A percentile compares a stretch with the other conserved stretches of the same genome.
These are phyloP conservation scores for Cebidichthys violaceus DNA, from an alignment of 2,113 vertebrate species.

Conservation along the genomic window DNA sequence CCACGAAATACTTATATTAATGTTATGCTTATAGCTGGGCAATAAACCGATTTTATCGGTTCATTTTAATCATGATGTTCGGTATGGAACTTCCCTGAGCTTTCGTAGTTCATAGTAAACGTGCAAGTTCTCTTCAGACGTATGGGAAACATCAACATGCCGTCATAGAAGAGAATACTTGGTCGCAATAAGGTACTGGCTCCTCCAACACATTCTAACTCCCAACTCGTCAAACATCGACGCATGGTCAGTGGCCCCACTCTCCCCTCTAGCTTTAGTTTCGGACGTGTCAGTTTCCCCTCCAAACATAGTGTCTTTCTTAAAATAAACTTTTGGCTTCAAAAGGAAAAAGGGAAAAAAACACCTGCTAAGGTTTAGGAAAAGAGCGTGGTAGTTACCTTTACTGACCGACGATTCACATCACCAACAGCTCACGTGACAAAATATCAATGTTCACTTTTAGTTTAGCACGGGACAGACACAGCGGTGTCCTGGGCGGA, in stretches of 20 bases:
- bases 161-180: too few species aligned
- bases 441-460: background rate
- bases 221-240: background rate
- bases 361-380: too few species aligned
- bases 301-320: background rate
- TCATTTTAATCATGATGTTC: background rate
- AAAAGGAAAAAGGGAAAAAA: background rate
- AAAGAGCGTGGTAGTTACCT: too few species aligned
- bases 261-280: background rate
- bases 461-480: too few species aligned
- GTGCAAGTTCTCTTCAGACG: background rate
- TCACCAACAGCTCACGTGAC: background rate
- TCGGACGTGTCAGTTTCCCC: background rate
- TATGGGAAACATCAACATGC: background rate
- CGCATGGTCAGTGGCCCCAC: too few species aligned
- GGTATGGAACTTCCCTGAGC: background rate
- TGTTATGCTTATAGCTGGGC: background rate
- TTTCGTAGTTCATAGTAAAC: background rate
- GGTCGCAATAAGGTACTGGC: too few species aligned
- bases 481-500: too few species aligned
- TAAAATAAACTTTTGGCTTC: background rate
- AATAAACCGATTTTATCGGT: background rate
- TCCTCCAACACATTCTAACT: background rate
- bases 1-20: background rate
- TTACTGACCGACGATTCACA: background rate